These are phyloP conservation scores for Agelaius tricolor DNA, from an alignment of 2,113 vertebrate genomes.

Conservation along the genomic window DNA sequence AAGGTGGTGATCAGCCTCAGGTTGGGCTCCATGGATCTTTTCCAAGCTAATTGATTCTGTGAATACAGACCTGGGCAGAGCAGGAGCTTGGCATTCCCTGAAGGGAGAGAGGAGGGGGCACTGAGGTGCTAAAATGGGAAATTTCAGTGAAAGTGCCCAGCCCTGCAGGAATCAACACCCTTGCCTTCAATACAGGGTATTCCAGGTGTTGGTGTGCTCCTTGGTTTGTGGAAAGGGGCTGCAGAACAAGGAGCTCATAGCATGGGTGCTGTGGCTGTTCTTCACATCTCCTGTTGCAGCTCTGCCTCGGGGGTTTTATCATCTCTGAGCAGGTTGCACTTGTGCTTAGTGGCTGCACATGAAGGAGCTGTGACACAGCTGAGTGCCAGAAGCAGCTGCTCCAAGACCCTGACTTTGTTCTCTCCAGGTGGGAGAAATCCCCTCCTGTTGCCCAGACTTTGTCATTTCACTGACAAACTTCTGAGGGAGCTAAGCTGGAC, in stretches of 20 bases:
- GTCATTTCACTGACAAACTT: neutral
- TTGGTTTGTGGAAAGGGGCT: neutral
- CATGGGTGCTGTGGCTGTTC: neutral
- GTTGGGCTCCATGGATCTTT: neutral
- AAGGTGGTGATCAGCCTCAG: neutral
- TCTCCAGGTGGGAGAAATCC: neutral
- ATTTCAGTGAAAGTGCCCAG: accelerated
- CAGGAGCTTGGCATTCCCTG: neutral
- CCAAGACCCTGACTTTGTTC: neutral
- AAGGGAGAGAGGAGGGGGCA: neutral
- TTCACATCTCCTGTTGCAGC: neutral
- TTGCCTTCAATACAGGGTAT: accelerated
- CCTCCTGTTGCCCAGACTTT: neutral
- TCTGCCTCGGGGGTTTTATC: neutral
- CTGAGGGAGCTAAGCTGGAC: neutral
- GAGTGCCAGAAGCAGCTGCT: neutral
- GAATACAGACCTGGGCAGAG: neutral
- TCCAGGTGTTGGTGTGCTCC: neutral
- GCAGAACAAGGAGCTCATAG: neutral
- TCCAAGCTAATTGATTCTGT: neutral
- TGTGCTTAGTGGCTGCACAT: neutral
- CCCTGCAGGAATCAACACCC: neutral
- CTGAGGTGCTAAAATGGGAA: neutral
- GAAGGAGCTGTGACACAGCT: neutral
- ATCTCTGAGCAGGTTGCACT: neutral